Evolutionary conservation across 1,140 invertebrate genomes (phyloP).

Genomic region (Zaprionus taronus): DNA sequence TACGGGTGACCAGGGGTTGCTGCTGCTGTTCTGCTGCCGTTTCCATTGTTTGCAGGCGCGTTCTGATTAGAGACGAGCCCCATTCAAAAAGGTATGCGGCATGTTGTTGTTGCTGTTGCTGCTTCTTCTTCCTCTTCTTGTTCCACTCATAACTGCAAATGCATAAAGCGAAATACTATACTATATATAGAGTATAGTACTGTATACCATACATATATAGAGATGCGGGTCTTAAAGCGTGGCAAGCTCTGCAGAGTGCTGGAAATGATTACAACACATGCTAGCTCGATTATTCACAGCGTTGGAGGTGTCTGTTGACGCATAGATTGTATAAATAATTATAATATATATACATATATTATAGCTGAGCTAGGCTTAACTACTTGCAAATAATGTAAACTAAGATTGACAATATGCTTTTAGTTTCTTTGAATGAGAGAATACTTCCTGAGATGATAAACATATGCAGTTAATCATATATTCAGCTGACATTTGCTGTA

Average conservation of each 20-base stretch:
- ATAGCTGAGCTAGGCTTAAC: background rate
- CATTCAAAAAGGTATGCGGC: conserved; percentile 52
- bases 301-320: background rate
- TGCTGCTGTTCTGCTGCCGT: conserved; percentile 23
- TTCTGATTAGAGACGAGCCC: conserved; percentile 72
- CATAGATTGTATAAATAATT: background rate
- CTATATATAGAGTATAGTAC: conserved; percentile 10
- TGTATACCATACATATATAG: background rate
- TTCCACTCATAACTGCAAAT: conserved; percentile 34
- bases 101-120: conserved; percentile 14
- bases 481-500: too few relatives aligned
- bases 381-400: background rate
- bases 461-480: too few relatives aligned
- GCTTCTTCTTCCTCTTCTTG: conserved; percentile 13
- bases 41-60: conserved; percentile 79
- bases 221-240: conserved; percentile 5
- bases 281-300: background rate
- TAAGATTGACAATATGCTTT: background rate
- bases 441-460: too few relatives aligned
- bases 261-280: background rate
- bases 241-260: background rate
- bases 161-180: conserved; percentile 32
- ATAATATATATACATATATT: background rate
- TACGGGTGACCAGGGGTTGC: background rate
- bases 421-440: too few relatives aligned